Conservation (phyloP, 2,113 vertebrate species). For the Scatophagus argus region DNA sequence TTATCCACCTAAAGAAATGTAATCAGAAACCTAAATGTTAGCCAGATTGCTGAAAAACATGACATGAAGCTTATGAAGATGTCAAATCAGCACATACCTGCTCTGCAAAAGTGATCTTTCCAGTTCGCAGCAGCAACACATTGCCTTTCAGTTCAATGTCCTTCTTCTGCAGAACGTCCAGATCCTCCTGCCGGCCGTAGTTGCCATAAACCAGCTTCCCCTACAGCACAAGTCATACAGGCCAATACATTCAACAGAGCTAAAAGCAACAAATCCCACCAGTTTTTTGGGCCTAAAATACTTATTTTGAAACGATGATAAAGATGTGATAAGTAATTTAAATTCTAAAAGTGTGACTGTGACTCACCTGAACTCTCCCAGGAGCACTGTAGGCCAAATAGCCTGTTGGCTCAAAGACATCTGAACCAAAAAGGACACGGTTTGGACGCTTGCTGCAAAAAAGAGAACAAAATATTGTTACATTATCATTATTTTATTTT, state of each 20-base stretch:
- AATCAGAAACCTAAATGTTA: neutral
- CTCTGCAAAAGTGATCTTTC: constrained; percentile 89
- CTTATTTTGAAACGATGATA: too few species aligned
- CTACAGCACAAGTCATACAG: constrained; percentile 70
- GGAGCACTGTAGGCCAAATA: constrained; percentile 90
- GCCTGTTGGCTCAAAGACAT: constrained; percentile 60
- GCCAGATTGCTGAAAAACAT: fast-evolving
- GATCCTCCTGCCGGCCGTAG: constrained; percentile 87
- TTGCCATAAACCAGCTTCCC: constrained; percentile 89
- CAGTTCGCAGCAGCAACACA: constrained; percentile 88
- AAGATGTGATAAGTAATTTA: too few species aligned
- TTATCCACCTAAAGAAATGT: constrained; percentile 86
- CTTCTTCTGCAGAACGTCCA: constrained; percentile 67
- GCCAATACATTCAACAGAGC: neutral
- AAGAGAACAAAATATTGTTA: neutral
- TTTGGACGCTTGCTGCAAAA: constrained; percentile 70
- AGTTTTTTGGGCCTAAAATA: too few species aligned
- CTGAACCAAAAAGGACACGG: constrained; percentile 57
- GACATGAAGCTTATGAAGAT: fast-evolving
- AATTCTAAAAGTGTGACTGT: neutral
- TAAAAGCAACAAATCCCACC: neutral
- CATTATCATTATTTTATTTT: neutral
- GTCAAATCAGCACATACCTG: constrained; percentile 76
- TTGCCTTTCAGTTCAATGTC: constrained; percentile 70
- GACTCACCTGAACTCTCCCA: constrained; percentile 80